Conservation (phyloP, 2,113 vertebrate genomes). For the Lipophrys pholis region DNA sequence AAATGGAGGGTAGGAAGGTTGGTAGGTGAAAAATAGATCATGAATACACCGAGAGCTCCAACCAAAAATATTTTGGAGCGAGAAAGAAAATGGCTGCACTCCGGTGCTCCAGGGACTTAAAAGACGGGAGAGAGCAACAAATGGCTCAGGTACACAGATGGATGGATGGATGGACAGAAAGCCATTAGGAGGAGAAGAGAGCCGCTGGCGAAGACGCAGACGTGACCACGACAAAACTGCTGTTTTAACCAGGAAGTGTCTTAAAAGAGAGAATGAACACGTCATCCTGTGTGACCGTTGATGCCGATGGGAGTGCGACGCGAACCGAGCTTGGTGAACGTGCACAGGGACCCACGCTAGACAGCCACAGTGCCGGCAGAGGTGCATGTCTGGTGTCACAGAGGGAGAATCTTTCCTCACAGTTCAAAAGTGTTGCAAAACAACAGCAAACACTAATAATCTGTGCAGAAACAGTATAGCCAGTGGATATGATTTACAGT, state of each 20-base stretch:
- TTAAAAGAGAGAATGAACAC: too few species aligned
- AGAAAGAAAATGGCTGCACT: conserved; percentile 72
- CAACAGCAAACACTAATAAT: conserved; percentile 78
- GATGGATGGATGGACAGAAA: too few species aligned
- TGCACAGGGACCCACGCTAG: background rate
- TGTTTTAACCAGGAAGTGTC: too few species aligned
- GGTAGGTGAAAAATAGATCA: conserved; percentile 76
- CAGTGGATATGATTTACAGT: conserved; percentile 83
- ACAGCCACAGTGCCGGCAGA: background rate
- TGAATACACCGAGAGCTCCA: conserved; percentile 70
- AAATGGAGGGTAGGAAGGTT: conserved; percentile 75
- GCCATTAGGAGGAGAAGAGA: too few species aligned
- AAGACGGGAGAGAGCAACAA: conserved; percentile 70
- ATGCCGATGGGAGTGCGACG: too few species aligned
- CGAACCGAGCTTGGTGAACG: too few species aligned
- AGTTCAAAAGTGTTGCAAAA: conserved; percentile 75
- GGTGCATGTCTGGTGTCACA: conserved; percentile 46
- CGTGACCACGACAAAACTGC: too few species aligned
- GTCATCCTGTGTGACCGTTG: too few species aligned
- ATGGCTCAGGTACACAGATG: conserved; percentile 45
- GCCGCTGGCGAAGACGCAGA: too few species aligned
- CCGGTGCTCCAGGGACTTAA: conserved; percentile 59
- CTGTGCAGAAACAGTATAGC: conserved; percentile 81
- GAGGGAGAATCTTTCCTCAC: conserved; percentile 53
- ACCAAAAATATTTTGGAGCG: conserved; percentile 78